These are phyloP conservation scores for Clupea harengus DNA, from an alignment of 2,113 vertebrate genomes.

Conservation along the genomic window DNA sequence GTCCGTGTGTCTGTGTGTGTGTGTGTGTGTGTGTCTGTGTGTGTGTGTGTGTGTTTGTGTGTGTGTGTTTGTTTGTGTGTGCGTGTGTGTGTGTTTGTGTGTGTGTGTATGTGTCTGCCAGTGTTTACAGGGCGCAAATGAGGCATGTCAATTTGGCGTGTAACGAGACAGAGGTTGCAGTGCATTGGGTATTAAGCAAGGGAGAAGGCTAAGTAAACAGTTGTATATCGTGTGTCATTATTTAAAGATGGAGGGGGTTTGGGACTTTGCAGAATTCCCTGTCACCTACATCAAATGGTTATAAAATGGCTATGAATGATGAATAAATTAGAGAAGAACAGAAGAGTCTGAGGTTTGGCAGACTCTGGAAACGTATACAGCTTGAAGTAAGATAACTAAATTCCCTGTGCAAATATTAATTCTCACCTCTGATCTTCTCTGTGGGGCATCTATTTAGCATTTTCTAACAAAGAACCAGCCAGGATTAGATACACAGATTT, in stretches of 20 bases:
- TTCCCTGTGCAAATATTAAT: not conserved
- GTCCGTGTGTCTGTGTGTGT: not conserved
- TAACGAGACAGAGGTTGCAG: not conserved
- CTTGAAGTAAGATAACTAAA: not conserved
- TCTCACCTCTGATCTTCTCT: not conserved
- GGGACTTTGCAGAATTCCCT: not conserved
- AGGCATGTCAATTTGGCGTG: not conserved
- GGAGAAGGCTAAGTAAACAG: slow-evolving; percentile 1
- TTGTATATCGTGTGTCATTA: not conserved
- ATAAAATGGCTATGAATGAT: not conserved
- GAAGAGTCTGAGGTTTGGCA: too few relatives aligned
- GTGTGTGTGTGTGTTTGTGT: too few relatives aligned
- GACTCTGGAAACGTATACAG: not conserved
- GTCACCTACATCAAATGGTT: not conserved
- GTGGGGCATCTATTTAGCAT: not conserved
- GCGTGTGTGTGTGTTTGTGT: not conserved
- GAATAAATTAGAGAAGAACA: not conserved
- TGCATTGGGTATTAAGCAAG: not conserved
- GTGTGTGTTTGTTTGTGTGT: not conserved
- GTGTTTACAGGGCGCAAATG: slow-evolving; percentile 5
- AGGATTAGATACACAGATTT: not conserved
- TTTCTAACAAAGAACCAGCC: not conserved
- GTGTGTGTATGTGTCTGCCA: not conserved
- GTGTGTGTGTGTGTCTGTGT: not conserved
- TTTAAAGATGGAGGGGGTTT: not conserved